A percentile compares a stretch with the other conserved stretches of the same genome.
phyloP scores from a whole-genome alignment of 1,140 invertebrate genomes.

The Neuroterus valhalla region DNA sequence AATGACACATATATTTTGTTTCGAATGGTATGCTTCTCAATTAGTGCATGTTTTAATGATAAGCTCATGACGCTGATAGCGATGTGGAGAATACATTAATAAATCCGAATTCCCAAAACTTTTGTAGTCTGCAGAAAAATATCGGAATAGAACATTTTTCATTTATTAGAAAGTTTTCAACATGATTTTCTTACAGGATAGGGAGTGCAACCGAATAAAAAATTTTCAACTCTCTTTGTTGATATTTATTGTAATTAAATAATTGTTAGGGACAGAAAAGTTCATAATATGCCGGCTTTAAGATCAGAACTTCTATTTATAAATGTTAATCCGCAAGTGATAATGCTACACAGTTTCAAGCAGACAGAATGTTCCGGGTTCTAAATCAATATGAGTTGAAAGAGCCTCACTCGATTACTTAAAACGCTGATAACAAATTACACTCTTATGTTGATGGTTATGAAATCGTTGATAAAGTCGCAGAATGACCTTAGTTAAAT shows the following conservation, averaged over 20 bases:
- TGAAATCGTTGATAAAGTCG: background rate
- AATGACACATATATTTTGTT: background rate
- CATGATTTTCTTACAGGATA: no score
- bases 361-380: background rate
- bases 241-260: no score
- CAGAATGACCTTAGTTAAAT: background rate
- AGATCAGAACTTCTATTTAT: no score
- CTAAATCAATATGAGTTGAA: background rate
- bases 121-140: constrained; percentile 41
- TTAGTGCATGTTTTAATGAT: background rate
- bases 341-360: background rate
- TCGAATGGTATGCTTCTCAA: background rate
- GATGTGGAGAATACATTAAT: constrained; percentile 36
- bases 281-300: no score
- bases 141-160: background rate
- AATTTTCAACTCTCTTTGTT: no score
- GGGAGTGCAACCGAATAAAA: no score
- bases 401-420: background rate
- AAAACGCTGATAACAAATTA: background rate
- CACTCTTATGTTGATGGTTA: background rate
- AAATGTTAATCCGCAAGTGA: background rate
- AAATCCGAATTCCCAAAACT: constrained; percentile 53
- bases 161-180: no score
- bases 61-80: background rate
- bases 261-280: no score